phyloP scores from a whole-genome alignment of 1,140 invertebrate species.

The Rhopalosiphum padi region DNA sequence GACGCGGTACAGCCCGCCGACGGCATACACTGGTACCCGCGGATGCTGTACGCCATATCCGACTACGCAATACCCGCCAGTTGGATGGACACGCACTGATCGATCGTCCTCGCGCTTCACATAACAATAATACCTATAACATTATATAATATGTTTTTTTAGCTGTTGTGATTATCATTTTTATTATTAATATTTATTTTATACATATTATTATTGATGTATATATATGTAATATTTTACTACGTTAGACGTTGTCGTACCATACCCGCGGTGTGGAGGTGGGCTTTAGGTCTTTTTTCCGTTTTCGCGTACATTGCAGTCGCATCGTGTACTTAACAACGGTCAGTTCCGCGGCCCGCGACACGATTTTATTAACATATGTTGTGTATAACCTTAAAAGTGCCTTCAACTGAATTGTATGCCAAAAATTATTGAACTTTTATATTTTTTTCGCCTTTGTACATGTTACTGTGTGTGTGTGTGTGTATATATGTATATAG shows the following conservation, averaged over 20 bases:
- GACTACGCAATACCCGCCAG: constrained; percentile 59
- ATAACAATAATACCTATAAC: neutral
- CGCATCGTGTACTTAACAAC: no score
- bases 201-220: neutral
- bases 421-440: constrained; percentile 3
- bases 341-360: neutral
- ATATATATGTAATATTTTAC: neutral
- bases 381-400: neutral
- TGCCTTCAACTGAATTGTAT: neutral
- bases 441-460: neutral
- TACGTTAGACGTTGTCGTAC: no score
- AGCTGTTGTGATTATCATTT: neutral
- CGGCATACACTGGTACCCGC: constrained; percentile 89
- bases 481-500: neutral
- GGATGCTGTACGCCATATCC: constrained; percentile 70
- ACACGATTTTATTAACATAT: neutral
- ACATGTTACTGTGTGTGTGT: neutral
- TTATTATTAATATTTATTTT: constrained; percentile 3
- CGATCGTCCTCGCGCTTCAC: neutral
- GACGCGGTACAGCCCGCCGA: constrained; percentile 60
- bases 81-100: constrained; percentile 50
- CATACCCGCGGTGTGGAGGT: no score
- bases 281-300: no score
- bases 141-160: neutral
- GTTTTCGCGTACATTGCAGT: no score